phyloP scores from a whole-genome alignment of 2,113 vertebrate species.

The Anser cygnoides region DNA sequence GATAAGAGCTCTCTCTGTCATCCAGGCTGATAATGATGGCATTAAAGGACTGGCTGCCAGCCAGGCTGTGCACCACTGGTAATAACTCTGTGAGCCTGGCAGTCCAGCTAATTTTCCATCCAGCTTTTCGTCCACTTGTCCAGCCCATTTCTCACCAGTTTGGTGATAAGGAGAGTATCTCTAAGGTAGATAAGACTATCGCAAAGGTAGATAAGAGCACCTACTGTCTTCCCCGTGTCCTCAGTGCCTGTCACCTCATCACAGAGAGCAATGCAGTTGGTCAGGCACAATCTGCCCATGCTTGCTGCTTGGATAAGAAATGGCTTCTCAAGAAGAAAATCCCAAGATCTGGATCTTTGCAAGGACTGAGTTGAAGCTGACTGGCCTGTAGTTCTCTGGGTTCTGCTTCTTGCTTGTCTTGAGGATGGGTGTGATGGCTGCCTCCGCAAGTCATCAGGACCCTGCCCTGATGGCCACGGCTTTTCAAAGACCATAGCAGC shows the following conservation, averaged over 20 bases:
- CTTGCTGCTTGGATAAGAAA: not conserved
- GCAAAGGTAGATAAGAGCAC: not conserved
- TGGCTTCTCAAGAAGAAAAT: not conserved
- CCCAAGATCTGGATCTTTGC: not conserved
- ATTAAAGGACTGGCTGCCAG: not conserved
- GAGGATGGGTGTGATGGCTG: not conserved
- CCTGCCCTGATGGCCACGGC: not conserved
- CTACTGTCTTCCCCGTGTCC: not conserved
- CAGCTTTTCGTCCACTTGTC: not conserved
- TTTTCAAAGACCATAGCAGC: not conserved
- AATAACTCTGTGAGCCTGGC: not conserved
- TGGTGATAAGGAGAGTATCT: not conserved
- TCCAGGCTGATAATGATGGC: not conserved
- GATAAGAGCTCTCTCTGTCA: not conserved
- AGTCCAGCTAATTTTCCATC: not conserved
- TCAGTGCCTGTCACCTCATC: not conserved
- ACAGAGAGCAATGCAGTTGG: not conserved
- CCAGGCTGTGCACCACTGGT: not conserved
- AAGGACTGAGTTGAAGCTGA: not conserved
- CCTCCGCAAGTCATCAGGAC: not conserved
- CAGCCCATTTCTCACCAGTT: not conserved
- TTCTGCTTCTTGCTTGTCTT: not conserved
- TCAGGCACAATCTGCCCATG: not conserved
- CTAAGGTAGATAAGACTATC: no score
- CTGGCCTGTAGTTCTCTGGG: not conserved